A percentile compares a stretch with the other conserved stretches of the same genome.
These are phyloP conservation scores for Cuniculus paca DNA, from an alignment of 2,797 vertebrate species.

Conservation along the genomic window DNA sequence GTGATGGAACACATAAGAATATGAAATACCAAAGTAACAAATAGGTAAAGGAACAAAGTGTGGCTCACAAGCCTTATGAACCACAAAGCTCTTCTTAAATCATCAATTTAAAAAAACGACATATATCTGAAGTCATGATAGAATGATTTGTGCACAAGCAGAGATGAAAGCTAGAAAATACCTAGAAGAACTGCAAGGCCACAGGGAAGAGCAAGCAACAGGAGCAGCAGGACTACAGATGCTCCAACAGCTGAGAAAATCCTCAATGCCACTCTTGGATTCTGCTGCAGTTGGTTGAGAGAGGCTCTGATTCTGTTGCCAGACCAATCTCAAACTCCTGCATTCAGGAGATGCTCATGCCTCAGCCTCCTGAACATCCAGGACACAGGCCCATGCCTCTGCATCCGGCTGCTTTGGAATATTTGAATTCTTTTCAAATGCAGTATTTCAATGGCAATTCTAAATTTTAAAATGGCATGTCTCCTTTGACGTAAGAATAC, in stretches of 20 bases:
- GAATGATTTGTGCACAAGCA: background rate
- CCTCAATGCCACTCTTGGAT: background rate
- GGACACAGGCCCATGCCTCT: background rate
- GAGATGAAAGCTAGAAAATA: background rate
- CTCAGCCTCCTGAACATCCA: background rate
- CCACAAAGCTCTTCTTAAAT: background rate
- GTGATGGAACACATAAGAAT: background rate
- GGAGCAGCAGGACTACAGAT: too few relatives aligned
- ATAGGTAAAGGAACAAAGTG: background rate
- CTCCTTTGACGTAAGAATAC: background rate
- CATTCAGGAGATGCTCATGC: background rate
- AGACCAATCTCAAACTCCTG: background rate
- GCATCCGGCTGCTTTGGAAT: background rate
- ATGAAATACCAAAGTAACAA: background rate
- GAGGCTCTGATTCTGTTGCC: background rate
- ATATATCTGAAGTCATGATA: background rate
- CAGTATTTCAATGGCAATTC: background rate
- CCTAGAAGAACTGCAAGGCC: background rate
- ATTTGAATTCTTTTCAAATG: background rate
- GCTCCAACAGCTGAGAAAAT: background rate
- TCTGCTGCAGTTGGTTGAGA: background rate
- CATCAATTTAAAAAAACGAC: background rate
- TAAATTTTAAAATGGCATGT: background rate
- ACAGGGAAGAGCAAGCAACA: background rate
- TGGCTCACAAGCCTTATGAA: background rate